phyloP scores from a whole-genome alignment of 2,113 vertebrate species.

The Ophthalmolycus amberensis region DNA sequence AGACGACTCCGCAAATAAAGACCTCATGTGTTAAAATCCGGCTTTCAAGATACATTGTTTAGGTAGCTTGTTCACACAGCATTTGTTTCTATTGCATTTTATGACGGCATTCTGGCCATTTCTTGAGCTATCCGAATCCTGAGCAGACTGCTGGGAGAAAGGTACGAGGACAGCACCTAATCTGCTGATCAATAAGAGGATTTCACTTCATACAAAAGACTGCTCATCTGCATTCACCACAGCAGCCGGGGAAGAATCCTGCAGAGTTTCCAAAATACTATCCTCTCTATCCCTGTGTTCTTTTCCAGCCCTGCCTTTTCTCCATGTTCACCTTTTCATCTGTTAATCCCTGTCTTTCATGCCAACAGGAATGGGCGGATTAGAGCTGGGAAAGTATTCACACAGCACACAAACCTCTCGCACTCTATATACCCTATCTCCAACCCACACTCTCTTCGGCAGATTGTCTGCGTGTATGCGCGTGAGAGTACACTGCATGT shows the following conservation, averaged over 20 bases:
- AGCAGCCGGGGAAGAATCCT: constrained; percentile 46
- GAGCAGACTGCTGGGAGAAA: constrained; percentile 23
- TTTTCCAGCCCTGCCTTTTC: constrained; percentile 59
- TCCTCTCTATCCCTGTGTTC: constrained; percentile 57
- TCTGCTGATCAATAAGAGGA: constrained; percentile 72
- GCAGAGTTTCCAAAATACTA: constrained; percentile 52
- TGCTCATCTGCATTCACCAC: constrained; percentile 68
- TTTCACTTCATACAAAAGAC: constrained; percentile 65
- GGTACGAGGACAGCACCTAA: constrained; percentile 46
- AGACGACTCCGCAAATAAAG: not conserved
- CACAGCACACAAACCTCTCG: constrained; percentile 38
- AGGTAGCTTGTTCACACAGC: not conserved
- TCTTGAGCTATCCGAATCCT: constrained; percentile 19
- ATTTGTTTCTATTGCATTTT: not conserved
- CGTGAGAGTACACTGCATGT: not conserved
- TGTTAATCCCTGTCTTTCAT: constrained; percentile 79
- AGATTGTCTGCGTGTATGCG: not conserved
- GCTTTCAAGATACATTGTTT: not conserved
- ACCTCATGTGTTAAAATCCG: not conserved
- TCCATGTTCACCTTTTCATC: constrained; percentile 77
- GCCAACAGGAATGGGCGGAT: constrained; percentile 76
- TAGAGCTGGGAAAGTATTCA: constrained; percentile 70
- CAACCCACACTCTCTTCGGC: constrained; percentile 25
- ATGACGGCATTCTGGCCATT: constrained; percentile 20
- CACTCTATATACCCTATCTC: constrained; percentile 28